Base-by-base conservation (phyloP, 2,888 invertebrate species). In the Drosophila maculinotata region DNA sequence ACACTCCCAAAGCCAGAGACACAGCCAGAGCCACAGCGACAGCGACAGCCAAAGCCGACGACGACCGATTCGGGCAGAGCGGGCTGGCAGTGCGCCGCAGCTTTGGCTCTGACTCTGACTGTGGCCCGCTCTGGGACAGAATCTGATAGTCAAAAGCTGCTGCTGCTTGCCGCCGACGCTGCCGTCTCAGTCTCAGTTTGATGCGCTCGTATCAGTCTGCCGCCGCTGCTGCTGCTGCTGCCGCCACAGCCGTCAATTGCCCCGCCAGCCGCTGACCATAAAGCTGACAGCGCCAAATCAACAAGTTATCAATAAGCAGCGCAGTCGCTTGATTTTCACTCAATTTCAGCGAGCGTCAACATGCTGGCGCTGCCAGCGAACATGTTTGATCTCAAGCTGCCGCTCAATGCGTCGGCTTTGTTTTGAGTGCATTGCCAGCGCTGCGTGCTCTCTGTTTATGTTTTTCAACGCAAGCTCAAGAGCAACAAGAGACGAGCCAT, bases 61-160 rank as follows among this genome's bases (percentile, higher is more conserved):
- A 48, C 48, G 33, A 33, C 41, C 30, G 33, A 44, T 53, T 44
- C 30, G 35, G 36, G 49, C 63, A 63, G 69, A 49, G 60, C 66
- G 53, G 23, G 52, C 71, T 23, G 71, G 57, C 65, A 53, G 64
- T 36, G 26, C 51, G 30, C 1, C 42, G 54, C 36, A 52, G 64
- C 48, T 59, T 28, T 26, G 25, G 51, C 69, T 69, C 36, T 59
- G 54, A 25, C 54, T 52, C 41, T 56, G 56, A 57, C 57, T 71
- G 49, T 42, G 53, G 64, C 44, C 49, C 49, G 51, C 65, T 59
- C 59, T 70, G 65, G 59, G 58, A 73, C 67, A 68, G 73, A 74
- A 71, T 71, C 69, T 69, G 70, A 69, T 74, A 74, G 75, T 74
- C 30, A 74, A 74, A 71, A 68, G 69, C 74, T 54, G 69, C 31